Evolutionary conservation across 2,113 vertebrate genomes (phyloP).

Genomic region (Rutilus rutilus): DNA sequence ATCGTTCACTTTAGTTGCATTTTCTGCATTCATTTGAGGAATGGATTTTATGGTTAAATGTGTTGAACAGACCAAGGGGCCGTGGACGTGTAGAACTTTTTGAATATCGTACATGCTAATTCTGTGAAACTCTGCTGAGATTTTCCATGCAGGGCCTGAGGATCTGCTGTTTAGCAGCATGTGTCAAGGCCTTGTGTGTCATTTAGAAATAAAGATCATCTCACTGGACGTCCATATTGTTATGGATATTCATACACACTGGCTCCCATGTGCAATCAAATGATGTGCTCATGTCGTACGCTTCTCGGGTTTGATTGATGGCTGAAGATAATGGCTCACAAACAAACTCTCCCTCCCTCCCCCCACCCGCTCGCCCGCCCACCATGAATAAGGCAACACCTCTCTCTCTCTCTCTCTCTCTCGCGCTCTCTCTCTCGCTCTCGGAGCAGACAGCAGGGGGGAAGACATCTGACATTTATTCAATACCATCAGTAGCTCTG

Average conservation of each 20-base stretch:
- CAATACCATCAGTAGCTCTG: slow-evolving; percentile 63
- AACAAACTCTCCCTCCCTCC: slow-evolving; percentile 50
- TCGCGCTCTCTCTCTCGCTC: slow-evolving; percentile 3
- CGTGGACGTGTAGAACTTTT: not conserved
- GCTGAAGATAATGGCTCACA: slow-evolving; percentile 55
- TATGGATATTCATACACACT: slow-evolving; percentile 47
- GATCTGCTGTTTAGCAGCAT: not conserved
- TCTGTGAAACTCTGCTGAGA: not conserved
- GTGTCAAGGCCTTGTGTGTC: slow-evolving; percentile 19
- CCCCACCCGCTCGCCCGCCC: not conserved
- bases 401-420: slow-evolving; percentile 41
- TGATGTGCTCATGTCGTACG: slow-evolving; percentile 41
- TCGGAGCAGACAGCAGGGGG: slow-evolving; percentile 40
- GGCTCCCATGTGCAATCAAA: slow-evolving; percentile 47
- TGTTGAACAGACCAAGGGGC: not conserved
- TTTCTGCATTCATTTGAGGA: not conserved
- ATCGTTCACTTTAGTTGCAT: not conserved
- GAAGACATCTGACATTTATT: slow-evolving; percentile 63
- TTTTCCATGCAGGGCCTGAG: not conserved
- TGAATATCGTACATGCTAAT: not conserved
- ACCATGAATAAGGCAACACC: slow-evolving; percentile 52
- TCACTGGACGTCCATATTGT: slow-evolving; percentile 41
- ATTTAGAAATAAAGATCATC: slow-evolving; percentile 39
- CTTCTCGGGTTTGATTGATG: slow-evolving; percentile 53
- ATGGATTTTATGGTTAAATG: not conserved